Percentiles rank a stretch among this genome's conserved stretches.
phyloP scores from a whole-genome alignment of 2,113 vertebrate genomes.

The Etheostoma spectabile region DNA sequence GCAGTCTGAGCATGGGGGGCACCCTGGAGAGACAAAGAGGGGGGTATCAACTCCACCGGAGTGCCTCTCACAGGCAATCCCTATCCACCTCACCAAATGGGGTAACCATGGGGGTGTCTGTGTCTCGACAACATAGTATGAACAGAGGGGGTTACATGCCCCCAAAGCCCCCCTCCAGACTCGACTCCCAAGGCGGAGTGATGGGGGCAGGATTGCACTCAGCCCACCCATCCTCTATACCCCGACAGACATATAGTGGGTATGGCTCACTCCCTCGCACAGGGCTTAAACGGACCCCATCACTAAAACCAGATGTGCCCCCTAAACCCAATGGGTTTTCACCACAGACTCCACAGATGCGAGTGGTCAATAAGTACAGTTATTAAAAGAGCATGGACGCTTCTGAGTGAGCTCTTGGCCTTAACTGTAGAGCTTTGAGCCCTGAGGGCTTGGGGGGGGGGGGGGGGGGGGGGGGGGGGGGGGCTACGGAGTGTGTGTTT shows the following conservation, averaged over 20 bases:
- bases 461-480: constrained; percentile 1
- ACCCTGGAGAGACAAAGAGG: constrained; percentile 94
- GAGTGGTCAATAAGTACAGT: constrained; percentile 97
- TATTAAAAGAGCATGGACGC: constrained; percentile 86
- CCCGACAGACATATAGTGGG: constrained; percentile 95
- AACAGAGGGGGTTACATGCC: constrained; percentile 93
- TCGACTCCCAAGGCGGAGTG: constrained; percentile 91
- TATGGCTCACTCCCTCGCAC: constrained; percentile 95
- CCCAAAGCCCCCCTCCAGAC: constrained; percentile 90
- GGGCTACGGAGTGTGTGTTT: constrained; percentile 60
- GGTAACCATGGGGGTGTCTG: constrained; percentile 92
- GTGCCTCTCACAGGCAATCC: constrained; percentile 95
- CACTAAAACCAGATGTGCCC: constrained; percentile 97
- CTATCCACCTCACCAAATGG: constrained; percentile 95
- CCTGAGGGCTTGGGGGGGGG: constrained; percentile 44
- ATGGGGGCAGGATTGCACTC: constrained; percentile 90
- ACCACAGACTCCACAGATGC: constrained; percentile 93
- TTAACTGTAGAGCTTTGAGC: constrained; percentile 64
- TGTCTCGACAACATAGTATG: constrained; percentile 95
- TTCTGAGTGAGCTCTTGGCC: constrained; percentile 75
- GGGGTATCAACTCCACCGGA: constrained; percentile 94
- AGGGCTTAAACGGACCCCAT: constrained; percentile 95
- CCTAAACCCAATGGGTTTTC: constrained; percentile 95
- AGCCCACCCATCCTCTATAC: constrained; percentile 90
- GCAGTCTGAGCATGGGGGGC: constrained; percentile 86